Percentiles rank a stretch among this genome's conserved stretches.
phyloP scores from a whole-genome alignment of 2,113 vertebrate species.

The Clarias magur region DNA sequence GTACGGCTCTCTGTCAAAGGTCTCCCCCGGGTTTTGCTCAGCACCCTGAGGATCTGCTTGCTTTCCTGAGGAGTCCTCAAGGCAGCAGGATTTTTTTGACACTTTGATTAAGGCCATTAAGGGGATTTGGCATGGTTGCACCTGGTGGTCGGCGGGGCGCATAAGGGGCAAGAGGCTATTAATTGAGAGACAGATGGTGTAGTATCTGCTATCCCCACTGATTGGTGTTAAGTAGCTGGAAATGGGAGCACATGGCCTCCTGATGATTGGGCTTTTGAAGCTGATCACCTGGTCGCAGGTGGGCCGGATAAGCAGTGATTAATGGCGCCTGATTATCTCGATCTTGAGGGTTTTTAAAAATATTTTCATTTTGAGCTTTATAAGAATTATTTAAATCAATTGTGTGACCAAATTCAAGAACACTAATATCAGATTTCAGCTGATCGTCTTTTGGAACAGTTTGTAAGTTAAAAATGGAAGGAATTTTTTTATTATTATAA shows the following conservation, averaged over 20 bases:
- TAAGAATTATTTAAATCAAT: background rate
- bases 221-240: constrained; percentile 31
- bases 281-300: constrained; percentile 18
- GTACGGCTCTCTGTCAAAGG: constrained; percentile 14
- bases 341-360: background rate
- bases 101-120: constrained; percentile 7
- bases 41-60: constrained; percentile 34
- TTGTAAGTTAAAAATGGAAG: background rate
- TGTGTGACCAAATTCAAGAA: background rate
- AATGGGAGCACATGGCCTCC: constrained; percentile 33
- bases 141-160: constrained; percentile 35
- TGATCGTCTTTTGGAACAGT: background rate
- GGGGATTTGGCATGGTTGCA: constrained; percentile 23
- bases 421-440: background rate
- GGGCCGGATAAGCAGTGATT: background rate
- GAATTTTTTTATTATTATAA: background rate
- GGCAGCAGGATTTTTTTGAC: constrained; percentile 21
- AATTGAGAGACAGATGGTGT: constrained; percentile 39
- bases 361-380: too few species aligned
- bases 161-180: constrained; percentile 36
- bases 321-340: background rate
- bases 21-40: constrained; percentile 5
- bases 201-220: constrained; percentile 18
- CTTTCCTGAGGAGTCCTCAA: constrained; percentile 12
- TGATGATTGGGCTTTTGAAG: constrained; percentile 37